Evolutionary conservation across 53 echinoderm and acorn worm species (phyloP), one percentile per base, ranked within the genome.

Genomic region (Glandiceps talaboti): DNA sequence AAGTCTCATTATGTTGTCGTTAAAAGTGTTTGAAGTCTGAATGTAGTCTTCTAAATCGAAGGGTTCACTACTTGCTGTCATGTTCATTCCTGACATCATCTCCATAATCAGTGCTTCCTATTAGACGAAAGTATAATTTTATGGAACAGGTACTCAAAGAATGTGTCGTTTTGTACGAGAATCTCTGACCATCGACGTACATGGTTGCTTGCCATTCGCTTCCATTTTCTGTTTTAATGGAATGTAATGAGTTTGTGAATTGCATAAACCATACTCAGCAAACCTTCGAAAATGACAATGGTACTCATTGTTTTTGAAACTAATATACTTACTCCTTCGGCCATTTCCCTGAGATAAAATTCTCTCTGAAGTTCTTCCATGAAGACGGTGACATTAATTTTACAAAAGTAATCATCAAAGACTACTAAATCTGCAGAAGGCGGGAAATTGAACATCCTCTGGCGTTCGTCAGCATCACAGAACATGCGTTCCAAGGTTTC

Each of bases 271-370:
- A n/a, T n/a, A n/a, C n/a, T n/a, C n/a, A n/a, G n/a, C n/a, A n/a
- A n/a, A n/a, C n/a, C n/a, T n/a, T n/a, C n/a, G n/a, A n/a, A n/a
- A n/a, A n/a, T n/a, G n/a, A n/a, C n/a, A n/a, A n/a, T n/a, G n/a
- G n/a, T n/a, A n/a, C n/a, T n/a, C n/a, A n/a, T n/a, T n/a, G n/a
- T n/a, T n/a, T n/a, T n/a, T n/a, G n/a, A n/a, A n/a, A n/a, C n/a
- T n/a, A n/a, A n/a, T 29, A 73, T 28, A 77, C 80, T 20, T 76
- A 89, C 89, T 82, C 75, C 64, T 33, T 85, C 75, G 75, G 80
- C 79, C 33, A 86, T 82, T 33, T 77, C 80, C 0, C 77, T 76
- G 20, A 72, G 64, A 32, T 75, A 82, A 84, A 75, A 89, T 78
- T 78, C 75, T 25, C 32, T 45, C n/a, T 28, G 31, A 25, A 79